phyloP scores from a whole-genome alignment of 2,113 vertebrate genomes.

The Eonycteris spelaea region DNA sequence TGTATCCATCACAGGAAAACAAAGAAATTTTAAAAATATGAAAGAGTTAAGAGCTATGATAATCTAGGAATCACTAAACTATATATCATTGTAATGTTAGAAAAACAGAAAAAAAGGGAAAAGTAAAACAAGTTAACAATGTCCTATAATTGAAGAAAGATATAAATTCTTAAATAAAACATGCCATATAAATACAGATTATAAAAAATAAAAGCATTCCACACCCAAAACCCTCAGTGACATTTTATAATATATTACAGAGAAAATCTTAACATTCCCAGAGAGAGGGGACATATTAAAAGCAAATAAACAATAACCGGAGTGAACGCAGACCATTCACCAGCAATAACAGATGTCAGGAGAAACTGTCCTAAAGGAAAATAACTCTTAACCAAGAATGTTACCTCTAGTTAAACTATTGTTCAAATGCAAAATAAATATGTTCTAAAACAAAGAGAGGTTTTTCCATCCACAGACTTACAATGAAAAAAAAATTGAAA shows the following conservation, averaged over 20 bases:
- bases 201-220: not conserved
- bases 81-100: not conserved
- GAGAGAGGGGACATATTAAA: not conserved
- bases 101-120: not conserved
- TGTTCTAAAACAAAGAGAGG: not conserved
- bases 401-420: not conserved
- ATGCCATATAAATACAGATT: not conserved
- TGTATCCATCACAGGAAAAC: not conserved
- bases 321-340: not conserved
- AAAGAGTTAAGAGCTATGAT: not conserved
- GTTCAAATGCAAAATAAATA: not conserved
- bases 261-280: not conserved
- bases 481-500: not conserved
- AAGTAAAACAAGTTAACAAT: not conserved
- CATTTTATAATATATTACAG: not conserved
- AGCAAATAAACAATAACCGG: not conserved
- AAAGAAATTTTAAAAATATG: not conserved
- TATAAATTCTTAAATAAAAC: not conserved
- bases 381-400: not conserved
- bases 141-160: not conserved
- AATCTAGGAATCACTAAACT: not conserved
- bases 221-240: not conserved
- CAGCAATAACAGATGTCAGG: not conserved
- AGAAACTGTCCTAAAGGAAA: not conserved
- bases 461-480: not conserved